A percentile compares a stretch with the other conserved stretches of the same genome.
Evolutionary conservation across 2,113 vertebrate genomes (phyloP).

Genomic region (Tetraodon nigroviridis): DNA sequence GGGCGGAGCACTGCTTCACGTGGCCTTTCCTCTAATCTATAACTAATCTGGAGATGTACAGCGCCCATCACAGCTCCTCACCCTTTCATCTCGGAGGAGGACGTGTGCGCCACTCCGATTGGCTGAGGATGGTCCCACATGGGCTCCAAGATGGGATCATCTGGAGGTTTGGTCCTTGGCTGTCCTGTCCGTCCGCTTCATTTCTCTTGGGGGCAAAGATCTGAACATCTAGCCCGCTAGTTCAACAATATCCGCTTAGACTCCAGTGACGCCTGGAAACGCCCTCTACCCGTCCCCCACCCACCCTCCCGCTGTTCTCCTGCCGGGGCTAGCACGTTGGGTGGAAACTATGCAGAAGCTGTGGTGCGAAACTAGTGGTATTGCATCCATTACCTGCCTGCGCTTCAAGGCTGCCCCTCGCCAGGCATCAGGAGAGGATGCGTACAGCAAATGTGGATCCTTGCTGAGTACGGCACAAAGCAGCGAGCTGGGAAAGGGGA

Average conservation of each 20-base stretch:
- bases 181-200: conserved; percentile 58
- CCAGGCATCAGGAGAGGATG: conserved; percentile 54
- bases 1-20: conserved; percentile 4
- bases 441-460: conserved; percentile 68
- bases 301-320: conserved; percentile 24
- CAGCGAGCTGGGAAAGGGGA: conserved; percentile 53
- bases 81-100: conserved; percentile 34
- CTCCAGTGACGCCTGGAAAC: conserved; percentile 32
- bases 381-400: conserved; percentile 65
- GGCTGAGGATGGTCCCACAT: conserved; percentile 46
- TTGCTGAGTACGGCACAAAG: conserved; percentile 68
- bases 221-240: conserved; percentile 41
- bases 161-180: conserved; percentile 41
- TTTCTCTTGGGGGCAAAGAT: conserved; percentile 30
- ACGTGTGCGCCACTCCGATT: conserved; percentile 21
- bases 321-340: conserved; percentile 39
- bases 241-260: conserved; percentile 49
- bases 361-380: conserved; percentile 61
- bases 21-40: conserved; percentile 37
- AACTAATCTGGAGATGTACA: conserved; percentile 14
- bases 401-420: conserved; percentile 62
- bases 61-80: conserved; percentile 14
- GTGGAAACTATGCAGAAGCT: conserved; percentile 56
- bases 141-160: conserved; percentile 44
- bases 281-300: conserved; percentile 39